Base-by-base conservation (phyloP, 2,888 invertebrate species). In the Chrysolina oricalcia region DNA sequence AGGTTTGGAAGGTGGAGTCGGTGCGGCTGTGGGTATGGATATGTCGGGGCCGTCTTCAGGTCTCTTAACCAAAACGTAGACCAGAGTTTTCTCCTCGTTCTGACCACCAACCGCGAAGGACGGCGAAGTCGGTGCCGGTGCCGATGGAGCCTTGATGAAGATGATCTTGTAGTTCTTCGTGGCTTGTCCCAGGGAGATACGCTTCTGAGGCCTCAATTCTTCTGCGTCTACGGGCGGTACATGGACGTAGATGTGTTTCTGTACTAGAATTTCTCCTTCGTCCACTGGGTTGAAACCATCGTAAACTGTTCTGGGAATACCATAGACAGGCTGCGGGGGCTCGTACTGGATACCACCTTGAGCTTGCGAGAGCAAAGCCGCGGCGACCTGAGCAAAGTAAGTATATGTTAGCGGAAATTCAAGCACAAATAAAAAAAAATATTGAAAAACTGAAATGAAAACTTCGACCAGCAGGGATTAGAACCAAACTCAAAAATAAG, bases 121-220 rank as follows among this genome's bases (percentile, higher is more conserved):
- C 78, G 95, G 95, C 1, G 93, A 94, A 77, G 93, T 92, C 69
- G 94, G 94, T 74, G 94, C 92, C 70, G 95, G 94, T 13, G 78
- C 74, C 1, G 81, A 78, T 64, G 82, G 82, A 10, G 82, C 84
- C 91, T 96, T 96, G 89, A 96, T 96, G 92, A 96, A 96, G 90
- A 96, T 95, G 88, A 96, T 96, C 87, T 96, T 96, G 92, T 96
- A 95, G 89, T 96, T 95, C 85, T 96, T 96, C 87, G 95, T 94
- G 56, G 95, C 91, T 81, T 94, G 93, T 63, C 94, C 93, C 0
- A 92, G 90, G n/a, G 92, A 91, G 81, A 94, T 91, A 69, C 92
- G 91, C 80, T 93, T 91, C 78, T 90, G 90, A 64, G 91, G 90
- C 82, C 92, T 90, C 82, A 91, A 89, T 84, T 93, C 93, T 81